Conservation (phyloP, 2,113 vertebrate species). For the Vulpes lagopus region DNA sequence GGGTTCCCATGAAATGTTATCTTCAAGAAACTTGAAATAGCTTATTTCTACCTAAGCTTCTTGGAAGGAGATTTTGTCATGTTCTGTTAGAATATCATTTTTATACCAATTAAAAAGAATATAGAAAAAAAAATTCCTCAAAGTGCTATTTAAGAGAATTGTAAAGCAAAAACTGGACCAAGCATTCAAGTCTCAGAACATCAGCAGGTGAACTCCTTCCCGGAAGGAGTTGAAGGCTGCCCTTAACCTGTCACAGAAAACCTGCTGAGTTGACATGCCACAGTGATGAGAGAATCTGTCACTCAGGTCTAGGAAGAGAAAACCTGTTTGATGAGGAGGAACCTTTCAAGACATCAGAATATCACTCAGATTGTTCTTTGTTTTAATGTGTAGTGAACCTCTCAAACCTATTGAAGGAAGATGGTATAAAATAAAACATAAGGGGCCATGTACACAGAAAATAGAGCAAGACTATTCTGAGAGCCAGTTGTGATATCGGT, state of each 20-base stretch:
- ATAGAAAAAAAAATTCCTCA: neutral
- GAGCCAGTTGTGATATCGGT: neutral
- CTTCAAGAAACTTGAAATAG: constrained; percentile 2
- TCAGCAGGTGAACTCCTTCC: neutral
- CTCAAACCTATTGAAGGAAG: neutral
- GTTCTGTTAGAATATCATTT: neutral
- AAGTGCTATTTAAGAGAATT: neutral
- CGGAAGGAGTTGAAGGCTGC: neutral
- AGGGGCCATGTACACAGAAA: neutral
- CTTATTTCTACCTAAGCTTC: neutral
- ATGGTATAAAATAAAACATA: neutral
- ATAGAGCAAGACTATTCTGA: neutral
- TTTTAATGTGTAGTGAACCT: neutral
- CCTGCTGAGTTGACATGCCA: neutral
- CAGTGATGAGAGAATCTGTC: neutral
- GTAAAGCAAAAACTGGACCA: neutral
- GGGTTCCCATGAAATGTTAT: neutral
- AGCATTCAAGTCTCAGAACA: neutral
- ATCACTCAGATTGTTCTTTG: neutral
- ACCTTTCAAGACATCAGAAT: neutral
- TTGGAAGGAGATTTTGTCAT: constrained; percentile 13
- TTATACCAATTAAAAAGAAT: neutral
- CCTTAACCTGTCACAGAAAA: neutral
- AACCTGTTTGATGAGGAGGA: neutral
- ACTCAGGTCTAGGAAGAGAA: neutral